A percentile compares a stretch with the other conserved stretches of the same genome.
Evolutionary conservation across 1,140 invertebrate species (phyloP).

Genomic region (Tyrophagus putrescentiae): DNA sequence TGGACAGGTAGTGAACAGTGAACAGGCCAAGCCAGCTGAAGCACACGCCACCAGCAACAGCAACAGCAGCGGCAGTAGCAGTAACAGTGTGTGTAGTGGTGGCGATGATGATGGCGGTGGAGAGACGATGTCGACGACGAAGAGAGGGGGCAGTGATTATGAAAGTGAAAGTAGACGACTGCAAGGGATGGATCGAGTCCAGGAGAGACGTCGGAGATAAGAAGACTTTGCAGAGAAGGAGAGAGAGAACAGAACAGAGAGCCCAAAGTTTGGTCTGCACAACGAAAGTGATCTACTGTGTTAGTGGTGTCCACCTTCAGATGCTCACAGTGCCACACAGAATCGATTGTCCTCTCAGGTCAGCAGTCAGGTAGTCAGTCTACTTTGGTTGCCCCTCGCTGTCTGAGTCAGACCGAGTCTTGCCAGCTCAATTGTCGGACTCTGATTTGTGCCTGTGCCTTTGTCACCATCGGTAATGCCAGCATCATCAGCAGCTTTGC

Average conservation of each 20-base stretch:
- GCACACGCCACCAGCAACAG: no score
- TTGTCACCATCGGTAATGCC: constrained; percentile 11
- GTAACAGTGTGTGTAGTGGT: no score
- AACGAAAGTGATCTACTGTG: constrained; percentile 10
- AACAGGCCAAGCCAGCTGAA: no score
- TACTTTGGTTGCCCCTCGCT: neutral
- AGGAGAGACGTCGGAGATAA: neutral
- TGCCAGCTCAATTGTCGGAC: neutral
- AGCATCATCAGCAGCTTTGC: no score
- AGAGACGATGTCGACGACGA: neutral
- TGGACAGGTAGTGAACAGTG: neutral
- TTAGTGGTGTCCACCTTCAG: neutral
- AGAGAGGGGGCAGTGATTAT: constrained; percentile 1
- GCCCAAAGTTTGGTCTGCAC: neutral
- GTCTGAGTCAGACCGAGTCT: neutral
- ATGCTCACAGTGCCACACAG: neutral
- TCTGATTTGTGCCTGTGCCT: neutral
- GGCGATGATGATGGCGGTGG: neutral
- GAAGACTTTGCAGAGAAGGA: neutral
- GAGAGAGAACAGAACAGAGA: neutral
- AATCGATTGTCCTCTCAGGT: constrained; percentile 1
- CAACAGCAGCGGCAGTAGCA: no score
- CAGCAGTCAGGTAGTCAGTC: neutral
- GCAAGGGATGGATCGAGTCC: constrained; percentile 2
- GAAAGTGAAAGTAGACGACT: neutral